Conservation (phyloP, 1,140 invertebrate species). For the Scaptodrosophila lebanonensis region DNA sequence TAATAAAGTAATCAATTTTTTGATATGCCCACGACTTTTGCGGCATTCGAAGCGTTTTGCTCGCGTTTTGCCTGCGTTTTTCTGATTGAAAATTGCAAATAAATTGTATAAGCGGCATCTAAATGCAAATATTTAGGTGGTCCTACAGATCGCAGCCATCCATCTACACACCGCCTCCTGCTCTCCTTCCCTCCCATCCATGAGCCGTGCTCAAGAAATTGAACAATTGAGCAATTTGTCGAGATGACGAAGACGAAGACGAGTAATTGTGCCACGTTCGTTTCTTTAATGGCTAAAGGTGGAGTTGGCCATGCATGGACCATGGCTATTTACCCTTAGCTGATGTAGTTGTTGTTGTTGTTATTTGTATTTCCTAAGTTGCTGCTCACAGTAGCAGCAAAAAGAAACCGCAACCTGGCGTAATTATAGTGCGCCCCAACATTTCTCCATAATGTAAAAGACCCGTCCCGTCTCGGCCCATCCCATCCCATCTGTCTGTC, state of each 20-base stretch:
- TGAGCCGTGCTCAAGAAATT: constrained; percentile 8
- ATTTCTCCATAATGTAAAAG: too few species aligned
- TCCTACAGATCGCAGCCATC: neutral
- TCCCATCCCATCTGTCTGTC: too few species aligned
- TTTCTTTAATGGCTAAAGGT: constrained; percentile 64
- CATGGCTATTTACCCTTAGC: too few species aligned
- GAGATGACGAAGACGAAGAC: constrained; percentile 24
- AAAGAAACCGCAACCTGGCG: too few species aligned
- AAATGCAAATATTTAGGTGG: constrained; percentile 58
- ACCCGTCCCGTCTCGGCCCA: too few species aligned
- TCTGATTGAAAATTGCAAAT: constrained; percentile 75
- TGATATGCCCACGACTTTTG: constrained; percentile 62
- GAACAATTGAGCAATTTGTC: constrained; percentile 64
- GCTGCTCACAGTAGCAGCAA: constrained; percentile 1
- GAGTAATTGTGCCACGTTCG: constrained; percentile 73
- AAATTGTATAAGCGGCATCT: constrained; percentile 70
- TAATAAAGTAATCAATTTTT: constrained; percentile 62
- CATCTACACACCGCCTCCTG: neutral
- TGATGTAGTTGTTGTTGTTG: too few species aligned
- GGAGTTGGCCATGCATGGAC: constrained; percentile 12
- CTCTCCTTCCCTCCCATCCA: neutral
- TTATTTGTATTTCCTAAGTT: constrained; percentile 38
- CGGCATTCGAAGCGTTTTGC: constrained; percentile 32
- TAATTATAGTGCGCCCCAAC: too few species aligned
- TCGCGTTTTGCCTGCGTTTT: too few species aligned